These are phyloP conservation scores for Sylvilagus floridanus DNA, from an alignment of 2,797 vertebrate species.

Conservation along the genomic window DNA sequence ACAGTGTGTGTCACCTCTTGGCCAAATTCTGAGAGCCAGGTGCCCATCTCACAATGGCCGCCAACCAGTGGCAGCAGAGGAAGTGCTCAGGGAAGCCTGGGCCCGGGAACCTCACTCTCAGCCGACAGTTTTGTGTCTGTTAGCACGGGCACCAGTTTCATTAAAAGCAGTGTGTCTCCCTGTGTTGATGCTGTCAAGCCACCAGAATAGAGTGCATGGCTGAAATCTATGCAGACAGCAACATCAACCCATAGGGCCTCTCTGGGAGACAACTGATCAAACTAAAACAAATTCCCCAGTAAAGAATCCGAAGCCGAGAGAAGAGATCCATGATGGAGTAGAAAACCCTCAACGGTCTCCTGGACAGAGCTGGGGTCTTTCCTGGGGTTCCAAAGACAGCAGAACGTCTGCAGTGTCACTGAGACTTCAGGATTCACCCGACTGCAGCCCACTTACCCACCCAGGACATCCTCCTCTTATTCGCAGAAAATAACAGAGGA, in stretches of 20 bases:
- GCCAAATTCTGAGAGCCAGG: background rate
- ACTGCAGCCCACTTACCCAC: background rate
- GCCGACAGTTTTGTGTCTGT: background rate
- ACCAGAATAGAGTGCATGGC: background rate
- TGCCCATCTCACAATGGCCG: background rate
- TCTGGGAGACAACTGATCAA: background rate
- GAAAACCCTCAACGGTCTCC: background rate
- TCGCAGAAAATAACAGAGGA: background rate
- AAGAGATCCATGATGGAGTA: background rate
- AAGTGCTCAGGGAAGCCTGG: background rate
- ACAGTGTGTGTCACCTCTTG: background rate
- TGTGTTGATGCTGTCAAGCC: background rate
- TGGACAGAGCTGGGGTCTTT: background rate
- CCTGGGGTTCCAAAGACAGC: background rate
- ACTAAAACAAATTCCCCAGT: background rate
- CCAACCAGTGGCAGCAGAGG: background rate
- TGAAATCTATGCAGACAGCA: background rate
- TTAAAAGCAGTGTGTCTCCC: background rate
- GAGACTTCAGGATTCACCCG: background rate
- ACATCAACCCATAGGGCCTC: background rate
- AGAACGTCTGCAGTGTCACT: no score
- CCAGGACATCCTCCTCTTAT: background rate
- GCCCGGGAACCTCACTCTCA: background rate
- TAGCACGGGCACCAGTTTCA: background rate
- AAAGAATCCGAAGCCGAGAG: constrained; percentile 14